Base-by-base conservation (phyloP, 2,797 vertebrate species). In the Forpus xanthops region DNA sequence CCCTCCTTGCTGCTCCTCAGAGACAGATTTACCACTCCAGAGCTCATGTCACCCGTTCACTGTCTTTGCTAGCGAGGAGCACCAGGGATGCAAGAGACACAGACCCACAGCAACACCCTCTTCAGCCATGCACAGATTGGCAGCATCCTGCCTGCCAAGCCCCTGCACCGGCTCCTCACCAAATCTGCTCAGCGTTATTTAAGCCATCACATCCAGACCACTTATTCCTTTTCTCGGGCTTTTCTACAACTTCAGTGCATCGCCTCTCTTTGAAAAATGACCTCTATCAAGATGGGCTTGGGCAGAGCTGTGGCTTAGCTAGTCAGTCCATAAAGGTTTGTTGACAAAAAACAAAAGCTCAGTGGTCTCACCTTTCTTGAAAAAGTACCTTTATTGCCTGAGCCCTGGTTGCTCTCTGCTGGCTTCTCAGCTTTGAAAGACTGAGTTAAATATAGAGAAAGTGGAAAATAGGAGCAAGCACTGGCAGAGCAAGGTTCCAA, bases 71-170 rank as follows among this genome's bases (percentile, higher is more conserved):
- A 33, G 31, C 1, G 2, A 71, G 35, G n/a, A 56, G 37, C 2
- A 0, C 31, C 0, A 7, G 44, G 68, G 33, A 31, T 28, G 64
- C 33, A 11, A 20, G 52, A 82, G 82, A 62, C 53, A 31, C 31
- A 18, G 47, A 41, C 14, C 21, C 1, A 0, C 23, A 6, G 10
- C 53, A 23, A 44, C 53, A 37, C 33, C 61, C 2, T 17, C 21
- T 49, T 9, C 2, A 0, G 60, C 60, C 55, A 12, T 3, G 1
- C 17, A 1, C 0, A 6, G 33, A 15, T n/a, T 58, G 0, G 1
- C 60, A 62, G 83, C 65, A 12, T 5, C 52, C 71, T 52, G 49
- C 37, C 62, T 5, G 5, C 5, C 5, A 12, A 39, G 75, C 33
- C 55, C 55, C 7, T 4, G 16, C 2, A n/a, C 47, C 0, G 5